These are phyloP conservation scores for Calypte anna DNA, from an alignment of 2,113 vertebrate genomes.

Conservation along the genomic window DNA sequence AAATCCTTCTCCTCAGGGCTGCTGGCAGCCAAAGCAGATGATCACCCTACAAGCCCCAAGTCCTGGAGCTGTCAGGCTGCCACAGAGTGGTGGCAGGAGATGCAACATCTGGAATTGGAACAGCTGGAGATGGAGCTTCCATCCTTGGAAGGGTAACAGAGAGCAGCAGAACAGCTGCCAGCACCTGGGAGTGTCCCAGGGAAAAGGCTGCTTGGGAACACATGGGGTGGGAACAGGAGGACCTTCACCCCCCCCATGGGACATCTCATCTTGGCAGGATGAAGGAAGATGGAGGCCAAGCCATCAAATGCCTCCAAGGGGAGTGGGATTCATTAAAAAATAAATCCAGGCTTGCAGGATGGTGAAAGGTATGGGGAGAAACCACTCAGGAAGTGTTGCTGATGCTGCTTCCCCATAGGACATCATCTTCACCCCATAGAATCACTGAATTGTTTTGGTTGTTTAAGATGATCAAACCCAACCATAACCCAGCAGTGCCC, in stretches of 20 bases:
- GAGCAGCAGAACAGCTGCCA: background rate
- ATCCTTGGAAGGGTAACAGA: no score
- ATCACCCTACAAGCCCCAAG: background rate
- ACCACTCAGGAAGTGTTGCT: background rate
- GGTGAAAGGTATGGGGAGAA: background rate
- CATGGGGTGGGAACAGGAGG: background rate
- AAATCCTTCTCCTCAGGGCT: no score
- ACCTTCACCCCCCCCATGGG: background rate
- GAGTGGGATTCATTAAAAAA: background rate
- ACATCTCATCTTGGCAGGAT: background rate
- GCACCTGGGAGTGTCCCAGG: background rate
- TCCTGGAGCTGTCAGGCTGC: fast-evolving
- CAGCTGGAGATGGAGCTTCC: fast-evolving
- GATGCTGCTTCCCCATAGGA: background rate
- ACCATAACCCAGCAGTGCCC: no score
- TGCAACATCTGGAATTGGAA: background rate
- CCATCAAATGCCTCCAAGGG: fast-evolving
- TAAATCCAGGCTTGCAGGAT: fast-evolving
- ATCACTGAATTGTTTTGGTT: no score
- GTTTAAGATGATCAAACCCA: no score
- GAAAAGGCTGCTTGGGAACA: slow-evolving; percentile 3
- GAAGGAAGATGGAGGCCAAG: background rate
- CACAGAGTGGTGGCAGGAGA: fast-evolving
- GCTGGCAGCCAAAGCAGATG: no score
- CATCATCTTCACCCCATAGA: no score